These are phyloP conservation scores for Paragorgia papillata DNA, from an alignment of 92 coral and sea anemone genomes.

Conservation along the genomic window DNA sequence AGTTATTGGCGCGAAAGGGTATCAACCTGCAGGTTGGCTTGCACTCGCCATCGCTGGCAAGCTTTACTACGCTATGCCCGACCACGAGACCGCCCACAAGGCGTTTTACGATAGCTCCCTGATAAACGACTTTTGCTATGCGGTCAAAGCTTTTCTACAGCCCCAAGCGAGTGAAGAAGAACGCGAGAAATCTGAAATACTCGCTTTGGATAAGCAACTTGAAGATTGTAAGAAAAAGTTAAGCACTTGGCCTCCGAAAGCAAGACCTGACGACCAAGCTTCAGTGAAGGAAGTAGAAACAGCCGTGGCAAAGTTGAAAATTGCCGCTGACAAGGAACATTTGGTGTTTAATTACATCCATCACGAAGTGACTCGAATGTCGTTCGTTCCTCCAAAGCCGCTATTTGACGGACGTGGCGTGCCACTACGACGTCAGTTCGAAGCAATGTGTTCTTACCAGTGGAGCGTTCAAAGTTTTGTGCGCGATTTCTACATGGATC, in stretches of 20 bases:
- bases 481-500: conserved; percentile 78
- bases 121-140: conserved; percentile 77
- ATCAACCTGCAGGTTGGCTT: conserved; percentile 73
- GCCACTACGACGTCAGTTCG: conserved; percentile 75
- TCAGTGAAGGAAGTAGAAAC: conserved; percentile 22
- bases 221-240: conserved; percentile 58
- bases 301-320: conserved; percentile 46
- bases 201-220: conserved; percentile 63
- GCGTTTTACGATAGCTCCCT: conserved; percentile 66
- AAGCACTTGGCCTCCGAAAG: conserved; percentile 66
- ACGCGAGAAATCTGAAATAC: conserved; percentile 63
- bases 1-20: conserved; percentile 66
- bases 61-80: conserved; percentile 65
- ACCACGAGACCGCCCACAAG: conserved; percentile 59
- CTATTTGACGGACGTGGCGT: conserved; percentile 76
- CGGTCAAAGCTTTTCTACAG: conserved; percentile 62
- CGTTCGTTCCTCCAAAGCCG: conserved; percentile 77
- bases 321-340: conserved; percentile 50
- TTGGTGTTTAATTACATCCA: conserved; percentile 68
- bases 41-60: conserved; percentile 75
- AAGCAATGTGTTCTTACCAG: conserved; percentile 78
- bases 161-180: conserved; percentile 70
- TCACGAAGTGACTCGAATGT: conserved; percentile 75
- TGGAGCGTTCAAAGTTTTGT: conserved; percentile 80
- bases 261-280: conserved; percentile 51